Conservation (phyloP, 2,888 invertebrate species). For the Phymatocera aterrima region DNA sequence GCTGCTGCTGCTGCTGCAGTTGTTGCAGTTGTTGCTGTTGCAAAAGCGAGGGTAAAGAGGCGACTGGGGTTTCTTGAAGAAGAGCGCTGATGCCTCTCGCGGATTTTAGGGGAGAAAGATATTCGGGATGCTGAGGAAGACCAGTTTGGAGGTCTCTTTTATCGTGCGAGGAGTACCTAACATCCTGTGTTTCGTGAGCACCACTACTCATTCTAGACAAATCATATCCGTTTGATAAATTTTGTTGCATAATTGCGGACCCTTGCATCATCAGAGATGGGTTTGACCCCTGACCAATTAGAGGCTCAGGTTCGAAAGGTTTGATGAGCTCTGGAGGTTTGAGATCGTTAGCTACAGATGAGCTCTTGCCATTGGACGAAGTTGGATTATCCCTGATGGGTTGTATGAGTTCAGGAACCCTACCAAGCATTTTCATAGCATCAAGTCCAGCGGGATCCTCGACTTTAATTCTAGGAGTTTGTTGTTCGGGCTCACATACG, state of each 20-base stretch:
- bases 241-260: constrained; percentile 11
- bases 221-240: constrained; percentile 32
- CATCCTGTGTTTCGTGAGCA: background rate
- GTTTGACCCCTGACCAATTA: constrained; percentile 55
- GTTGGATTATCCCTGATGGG: constrained; percentile 63
- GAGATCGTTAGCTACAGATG: constrained; percentile 58
- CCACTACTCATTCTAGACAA: background rate
- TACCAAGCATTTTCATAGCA: constrained; percentile 63
- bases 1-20: constrained; percentile 67
- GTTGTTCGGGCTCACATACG: constrained; percentile 53
- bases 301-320: constrained; percentile 68
- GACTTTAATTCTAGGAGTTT: constrained; percentile 53
- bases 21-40: constrained; percentile 63
- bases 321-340: constrained; percentile 64
- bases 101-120: constrained; percentile 67
- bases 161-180: constrained; percentile 7
- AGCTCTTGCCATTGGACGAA: constrained; percentile 56
- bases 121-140: constrained; percentile 51
- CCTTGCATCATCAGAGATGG: background rate
- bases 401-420: constrained; percentile 65
- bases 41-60: constrained; percentile 67
- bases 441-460: constrained; percentile 58
- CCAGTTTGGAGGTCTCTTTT: background rate
- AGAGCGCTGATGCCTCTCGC: constrained; percentile 70
- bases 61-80: constrained; percentile 65